phyloP scores from a whole-genome alignment of 2,888 invertebrate genomes.

The Branchipolynoe longqiensis region DNA sequence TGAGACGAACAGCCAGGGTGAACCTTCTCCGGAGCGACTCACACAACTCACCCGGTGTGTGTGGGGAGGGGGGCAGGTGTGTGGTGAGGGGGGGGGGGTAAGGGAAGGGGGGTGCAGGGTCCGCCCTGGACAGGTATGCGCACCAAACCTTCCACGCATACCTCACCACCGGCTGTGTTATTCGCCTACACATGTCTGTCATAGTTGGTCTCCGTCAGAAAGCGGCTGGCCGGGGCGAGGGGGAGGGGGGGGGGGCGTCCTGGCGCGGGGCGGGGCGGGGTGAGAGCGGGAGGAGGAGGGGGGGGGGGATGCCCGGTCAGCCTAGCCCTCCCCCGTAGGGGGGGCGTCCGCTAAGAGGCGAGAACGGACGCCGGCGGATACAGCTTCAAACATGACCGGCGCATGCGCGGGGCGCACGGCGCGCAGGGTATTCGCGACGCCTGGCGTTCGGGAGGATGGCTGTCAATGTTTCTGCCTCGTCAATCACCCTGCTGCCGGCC shows the following conservation, averaged over 20 bases:
- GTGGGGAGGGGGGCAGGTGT: too few relatives aligned
- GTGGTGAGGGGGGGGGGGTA: not conserved
- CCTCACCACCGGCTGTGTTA: slow-evolving; percentile 44
- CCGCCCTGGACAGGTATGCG: not conserved
- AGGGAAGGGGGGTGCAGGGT: not conserved
- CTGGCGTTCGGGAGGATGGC: slow-evolving; percentile 2
- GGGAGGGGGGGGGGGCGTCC: slow-evolving; percentile 21
- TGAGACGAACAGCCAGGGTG: slow-evolving; percentile 25
- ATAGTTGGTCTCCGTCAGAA: slow-evolving; percentile 51
- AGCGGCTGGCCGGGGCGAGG: not conserved
- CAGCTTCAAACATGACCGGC: slow-evolving; percentile 53
- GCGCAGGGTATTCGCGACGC: slow-evolving; percentile 33
- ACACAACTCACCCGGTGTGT: not conserved
- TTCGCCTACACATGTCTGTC: slow-evolving; percentile 57
- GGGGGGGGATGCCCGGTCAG: not conserved
- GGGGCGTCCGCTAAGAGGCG: slow-evolving; percentile 39
- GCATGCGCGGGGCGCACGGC: slow-evolving; percentile 34
- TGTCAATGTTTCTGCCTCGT: slow-evolving; percentile 42
- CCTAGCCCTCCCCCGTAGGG: too few relatives aligned
- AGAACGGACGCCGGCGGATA: slow-evolving; percentile 42
- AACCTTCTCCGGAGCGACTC: not conserved
- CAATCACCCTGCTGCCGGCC: not conserved
- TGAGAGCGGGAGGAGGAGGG: slow-evolving; percentile 37
- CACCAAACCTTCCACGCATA: slow-evolving; percentile 32
- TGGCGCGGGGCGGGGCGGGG: not conserved